These are phyloP conservation scores for Perdix hodgsoniae DNA, from an alignment of 2,797 vertebrate species.

Conservation along the genomic window DNA sequence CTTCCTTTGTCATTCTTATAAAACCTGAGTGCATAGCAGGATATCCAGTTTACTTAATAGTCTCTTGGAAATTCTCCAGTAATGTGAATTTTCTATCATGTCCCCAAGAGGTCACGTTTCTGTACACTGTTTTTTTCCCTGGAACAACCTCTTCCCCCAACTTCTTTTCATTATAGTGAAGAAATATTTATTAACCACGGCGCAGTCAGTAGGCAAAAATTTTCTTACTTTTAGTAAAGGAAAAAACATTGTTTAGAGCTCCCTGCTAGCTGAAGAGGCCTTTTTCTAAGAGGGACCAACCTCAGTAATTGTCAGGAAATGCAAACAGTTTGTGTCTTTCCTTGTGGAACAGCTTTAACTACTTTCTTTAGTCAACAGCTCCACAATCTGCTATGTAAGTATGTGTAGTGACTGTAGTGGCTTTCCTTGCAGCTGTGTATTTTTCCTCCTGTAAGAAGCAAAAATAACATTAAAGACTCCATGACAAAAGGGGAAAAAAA, in stretches of 20 bases:
- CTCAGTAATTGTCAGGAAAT: constrained; percentile 20
- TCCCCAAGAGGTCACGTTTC: not conserved
- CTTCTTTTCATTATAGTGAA: not conserved
- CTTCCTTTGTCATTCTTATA: not conserved
- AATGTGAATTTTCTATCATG: not conserved
- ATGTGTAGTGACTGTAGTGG: not conserved
- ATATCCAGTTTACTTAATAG: not conserved
- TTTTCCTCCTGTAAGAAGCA: not conserved
- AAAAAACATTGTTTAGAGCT: not conserved
- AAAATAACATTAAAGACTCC: constrained; percentile 15
- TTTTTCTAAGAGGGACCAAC: constrained; percentile 1
- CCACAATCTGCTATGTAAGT: constrained; percentile 17
- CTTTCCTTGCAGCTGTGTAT: not conserved
- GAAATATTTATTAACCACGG: constrained; percentile 36
- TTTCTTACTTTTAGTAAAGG: not conserved
- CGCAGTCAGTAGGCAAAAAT: not conserved
- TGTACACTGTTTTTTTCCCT: not conserved
- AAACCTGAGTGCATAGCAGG: not conserved
- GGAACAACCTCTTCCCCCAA: not conserved
- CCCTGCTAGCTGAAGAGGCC: not conserved
- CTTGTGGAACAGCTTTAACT: not conserved
- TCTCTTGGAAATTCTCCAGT: not conserved
- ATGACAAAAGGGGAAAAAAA: constrained; percentile 26
- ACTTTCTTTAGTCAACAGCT: constrained; percentile 27
- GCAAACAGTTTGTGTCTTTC: not conserved